Evolutionary conservation across 1,140 invertebrate genomes (phyloP).

Genomic region (Atopsyche davidsoni): DNA sequence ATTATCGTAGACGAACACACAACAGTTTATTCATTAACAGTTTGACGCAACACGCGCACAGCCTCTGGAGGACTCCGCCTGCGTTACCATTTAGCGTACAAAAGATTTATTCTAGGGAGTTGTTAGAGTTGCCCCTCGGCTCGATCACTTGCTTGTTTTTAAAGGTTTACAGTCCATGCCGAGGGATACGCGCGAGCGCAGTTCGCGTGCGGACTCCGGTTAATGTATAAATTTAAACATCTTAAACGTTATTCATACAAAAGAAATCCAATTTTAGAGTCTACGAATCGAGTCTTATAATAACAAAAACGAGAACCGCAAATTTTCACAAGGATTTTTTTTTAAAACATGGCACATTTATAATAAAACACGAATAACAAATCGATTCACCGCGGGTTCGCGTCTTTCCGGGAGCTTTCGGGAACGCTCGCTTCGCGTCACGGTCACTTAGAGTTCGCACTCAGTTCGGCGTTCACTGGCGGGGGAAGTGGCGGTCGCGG

Average conservation of each 20-base stretch:
- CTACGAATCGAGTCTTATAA: too few relatives aligned
- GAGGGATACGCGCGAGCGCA: too few relatives aligned
- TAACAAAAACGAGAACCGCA: too few relatives aligned
- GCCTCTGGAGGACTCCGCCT: too few relatives aligned
- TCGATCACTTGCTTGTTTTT: constrained; percentile 23
- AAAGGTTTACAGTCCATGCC: too few relatives aligned
- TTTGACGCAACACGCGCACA: too few relatives aligned
- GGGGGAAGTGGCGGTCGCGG: background rate
- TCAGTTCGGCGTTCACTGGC: background rate
- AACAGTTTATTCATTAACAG: background rate
- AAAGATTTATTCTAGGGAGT: constrained; percentile 13
- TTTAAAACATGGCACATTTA: constrained; percentile 27
- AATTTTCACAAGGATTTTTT: too few relatives aligned
- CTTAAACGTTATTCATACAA: too few relatives aligned
- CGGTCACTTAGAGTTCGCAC: background rate
- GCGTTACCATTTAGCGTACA: constrained; percentile 18
- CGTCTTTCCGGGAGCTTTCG: constrained; percentile 4
- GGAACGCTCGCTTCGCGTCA: background rate
- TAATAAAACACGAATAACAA: constrained; percentile 24
- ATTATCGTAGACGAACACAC: background rate
- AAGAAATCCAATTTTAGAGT: too few relatives aligned
- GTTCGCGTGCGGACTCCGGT: too few relatives aligned
- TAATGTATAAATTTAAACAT: too few relatives aligned
- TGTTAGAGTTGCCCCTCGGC: constrained; percentile 9
- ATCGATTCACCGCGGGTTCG: constrained; percentile 1